Evolutionary conservation across 2,888 invertebrate species (phyloP).

Genomic region (Andrena bucephala): DNA sequence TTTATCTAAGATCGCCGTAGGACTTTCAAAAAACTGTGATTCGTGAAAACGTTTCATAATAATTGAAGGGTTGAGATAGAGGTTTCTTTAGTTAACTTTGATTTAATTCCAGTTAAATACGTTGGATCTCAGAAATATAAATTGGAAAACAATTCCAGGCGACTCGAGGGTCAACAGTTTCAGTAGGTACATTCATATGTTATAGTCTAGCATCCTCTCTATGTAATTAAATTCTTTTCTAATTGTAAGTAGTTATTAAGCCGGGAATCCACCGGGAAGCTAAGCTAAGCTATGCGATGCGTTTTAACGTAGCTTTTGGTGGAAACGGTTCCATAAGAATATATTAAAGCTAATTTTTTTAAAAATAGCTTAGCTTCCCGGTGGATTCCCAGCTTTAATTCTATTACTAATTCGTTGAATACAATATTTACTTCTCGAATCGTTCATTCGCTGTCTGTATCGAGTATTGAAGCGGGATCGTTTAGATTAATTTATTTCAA

Average conservation of each 20-base stretch:
- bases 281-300: too few relatives aligned
- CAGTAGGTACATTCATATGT: background rate
- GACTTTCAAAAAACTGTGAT: constrained; percentile 17
- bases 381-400: background rate
- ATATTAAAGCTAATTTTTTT: too few relatives aligned
- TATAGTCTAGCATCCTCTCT: background rate
- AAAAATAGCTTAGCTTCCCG: too few relatives aligned
- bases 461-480: constrained; percentile 1
- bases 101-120: background rate
- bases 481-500: constrained; percentile 9
- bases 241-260: background rate
- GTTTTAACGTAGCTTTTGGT: too few relatives aligned
- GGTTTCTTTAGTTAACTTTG: constrained; percentile 5
- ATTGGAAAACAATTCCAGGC: constrained; percentile 2
- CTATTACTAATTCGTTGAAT: constrained; percentile 8
- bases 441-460: too few relatives aligned
- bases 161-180: background rate
- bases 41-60: background rate
- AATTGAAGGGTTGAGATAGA: background rate
- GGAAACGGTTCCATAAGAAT: too few relatives aligned
- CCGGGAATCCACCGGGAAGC: too few relatives aligned
- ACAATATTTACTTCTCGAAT: background rate
- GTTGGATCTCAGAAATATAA: background rate
- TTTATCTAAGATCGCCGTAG: background rate
- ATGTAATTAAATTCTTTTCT: background rate